Evolutionary conservation across 1,140 invertebrate genomes (phyloP), one percentile per base, ranked within the genome.

Genomic region (Macrocentrus cingulum): DNA sequence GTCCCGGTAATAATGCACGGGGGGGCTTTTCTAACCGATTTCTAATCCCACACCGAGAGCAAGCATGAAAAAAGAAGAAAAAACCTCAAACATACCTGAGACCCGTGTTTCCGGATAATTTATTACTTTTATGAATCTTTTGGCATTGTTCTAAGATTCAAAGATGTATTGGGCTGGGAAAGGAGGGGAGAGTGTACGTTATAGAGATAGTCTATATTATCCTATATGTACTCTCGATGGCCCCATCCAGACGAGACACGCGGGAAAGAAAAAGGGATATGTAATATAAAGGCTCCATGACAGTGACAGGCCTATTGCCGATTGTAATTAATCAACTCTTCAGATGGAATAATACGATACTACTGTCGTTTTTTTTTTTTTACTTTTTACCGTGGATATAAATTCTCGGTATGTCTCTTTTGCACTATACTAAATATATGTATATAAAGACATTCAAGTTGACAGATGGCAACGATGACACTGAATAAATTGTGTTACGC

Each of bases 91-190:
- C 58, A 62, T 69, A 74, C 72, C 72, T 74, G 70, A 9, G 41
- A 20, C 57, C 37, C 63, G 45, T 60, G 59, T 66, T 72, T 72
- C 66, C 59, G 60, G 56, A 68, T 74, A 74, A 74, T 74, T 71
- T 72, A 74, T 74, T 64, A 61, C 68, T 29, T 29, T 65, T 69
- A 67, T 66, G 56, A 68, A 72, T 66, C 19, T 55, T 54, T 25
- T 46, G n/a, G 19, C 36, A 71, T 71, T 74, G 69, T 74, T 72
- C 69, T 57, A 64, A 62, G 66, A 66, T 66, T 42, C 62, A 45
- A 41, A 50, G 68, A 70, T 71, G 67, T 62, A 56, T 50, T 19
- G 22, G 50, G 34, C 20, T 9, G 4, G 20, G 20, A 44, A 13
- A 9, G 37, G 37, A 50, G 45, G 49, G 13, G 41, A 16, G 19